Evolutionary conservation across 2,797 vertebrate genomes (phyloP).

Genomic region (Molossus alvarezi): DNA sequence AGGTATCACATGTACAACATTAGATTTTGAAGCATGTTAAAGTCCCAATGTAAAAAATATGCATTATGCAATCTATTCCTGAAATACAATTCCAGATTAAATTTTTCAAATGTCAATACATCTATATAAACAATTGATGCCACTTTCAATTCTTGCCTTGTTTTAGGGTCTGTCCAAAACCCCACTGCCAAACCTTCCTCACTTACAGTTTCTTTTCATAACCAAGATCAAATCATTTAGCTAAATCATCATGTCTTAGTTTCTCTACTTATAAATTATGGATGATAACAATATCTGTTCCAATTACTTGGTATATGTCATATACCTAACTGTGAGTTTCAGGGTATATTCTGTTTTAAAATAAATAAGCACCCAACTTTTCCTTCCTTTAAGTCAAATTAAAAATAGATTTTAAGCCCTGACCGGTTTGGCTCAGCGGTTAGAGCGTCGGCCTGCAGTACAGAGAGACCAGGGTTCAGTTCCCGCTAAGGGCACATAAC

Average conservation of each 20-base stretch:
- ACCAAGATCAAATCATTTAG: background rate
- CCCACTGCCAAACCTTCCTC: background rate
- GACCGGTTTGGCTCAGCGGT: too few species aligned
- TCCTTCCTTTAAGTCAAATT: slow-evolving; percentile 27
- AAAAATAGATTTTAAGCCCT: slow-evolving; percentile 2
- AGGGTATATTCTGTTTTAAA: slow-evolving; percentile 50
- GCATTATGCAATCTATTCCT: background rate
- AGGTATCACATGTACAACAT: background rate
- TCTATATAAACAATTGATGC: background rate
- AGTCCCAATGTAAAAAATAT: slow-evolving; percentile 54
- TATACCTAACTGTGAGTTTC: slow-evolving; percentile 33
- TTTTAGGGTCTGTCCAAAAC: background rate
- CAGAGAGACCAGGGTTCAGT: too few species aligned
- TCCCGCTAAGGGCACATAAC: too few species aligned
- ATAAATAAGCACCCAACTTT: slow-evolving; percentile 34
- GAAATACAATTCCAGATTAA: slow-evolving; percentile 67
- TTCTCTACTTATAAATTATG: slow-evolving; percentile 19
- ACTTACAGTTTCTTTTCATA: background rate
- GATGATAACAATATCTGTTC: background rate
- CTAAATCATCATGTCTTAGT: background rate
- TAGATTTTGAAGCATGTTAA: slow-evolving; percentile 57
- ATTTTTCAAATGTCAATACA: slow-evolving; percentile 57
- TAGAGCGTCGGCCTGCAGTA: too few species aligned
- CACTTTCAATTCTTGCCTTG: background rate
- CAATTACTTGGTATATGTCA: background rate